Conservation (phyloP, 2,113 vertebrate species). For the Ailurus styani region DNA sequence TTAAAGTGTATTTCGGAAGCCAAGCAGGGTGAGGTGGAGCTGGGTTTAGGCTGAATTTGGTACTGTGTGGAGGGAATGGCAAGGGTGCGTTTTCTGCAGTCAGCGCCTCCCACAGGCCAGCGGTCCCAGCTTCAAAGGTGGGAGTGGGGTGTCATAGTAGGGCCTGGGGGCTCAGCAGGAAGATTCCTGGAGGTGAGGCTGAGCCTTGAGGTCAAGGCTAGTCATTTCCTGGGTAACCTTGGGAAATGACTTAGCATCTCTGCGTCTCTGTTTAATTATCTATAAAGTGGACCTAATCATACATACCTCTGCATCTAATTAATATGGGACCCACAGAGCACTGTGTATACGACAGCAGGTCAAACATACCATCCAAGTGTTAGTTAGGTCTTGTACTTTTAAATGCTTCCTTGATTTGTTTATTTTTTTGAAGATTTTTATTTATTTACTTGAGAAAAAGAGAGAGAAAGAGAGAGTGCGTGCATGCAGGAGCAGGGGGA, state of each 20-base stretch:
- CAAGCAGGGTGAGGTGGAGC: neutral
- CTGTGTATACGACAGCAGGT: neutral
- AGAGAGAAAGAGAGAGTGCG: neutral
- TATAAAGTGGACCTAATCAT: neutral
- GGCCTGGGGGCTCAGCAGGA: neutral
- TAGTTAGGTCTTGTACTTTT: neutral
- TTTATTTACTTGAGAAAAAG: no score
- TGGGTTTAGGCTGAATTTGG: neutral
- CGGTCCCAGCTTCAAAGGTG: neutral
- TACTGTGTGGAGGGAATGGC: neutral
- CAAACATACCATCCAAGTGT: neutral
- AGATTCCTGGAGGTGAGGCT: neutral
- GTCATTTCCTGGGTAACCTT: neutral
- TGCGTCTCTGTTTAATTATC: neutral
- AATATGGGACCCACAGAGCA: neutral
- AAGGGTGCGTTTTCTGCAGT: neutral
- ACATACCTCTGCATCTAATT: neutral
- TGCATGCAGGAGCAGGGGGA: neutral
- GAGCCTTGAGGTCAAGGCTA: neutral
- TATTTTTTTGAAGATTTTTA: neutral
- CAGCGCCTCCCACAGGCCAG: neutral
- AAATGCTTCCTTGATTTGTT: neutral
- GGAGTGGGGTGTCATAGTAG: rapidly evolving
- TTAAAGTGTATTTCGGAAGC: neutral
- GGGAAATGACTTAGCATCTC: neutral